Base-by-base conservation (phyloP, 1,140 invertebrate genomes). In the Leptinotarsa lineolata region DNA sequence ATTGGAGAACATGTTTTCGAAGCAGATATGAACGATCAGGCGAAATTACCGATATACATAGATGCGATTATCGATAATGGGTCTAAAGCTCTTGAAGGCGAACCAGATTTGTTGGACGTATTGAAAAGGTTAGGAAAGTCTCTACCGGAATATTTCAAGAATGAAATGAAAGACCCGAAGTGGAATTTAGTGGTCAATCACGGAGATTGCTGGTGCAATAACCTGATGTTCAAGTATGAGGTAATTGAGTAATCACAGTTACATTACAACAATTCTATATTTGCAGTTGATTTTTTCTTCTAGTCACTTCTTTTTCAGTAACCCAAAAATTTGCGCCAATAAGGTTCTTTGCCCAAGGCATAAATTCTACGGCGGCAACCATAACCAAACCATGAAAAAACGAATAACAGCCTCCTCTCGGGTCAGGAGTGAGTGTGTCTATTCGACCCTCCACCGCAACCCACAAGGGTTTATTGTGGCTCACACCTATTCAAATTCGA, bases 181-280 rank as follows among this genome's bases (percentile, higher is more conserved):
- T 63, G 70, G 69, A 72, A 79, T 20, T 75, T 76, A 21, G 86
- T 87, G 0, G 77, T 88, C 12, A 82, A 84, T 66, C 87, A 88
- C 74, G 87, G 87, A 12, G 87, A 88, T 75, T 86, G 86, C 16
- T 88, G 87, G 87, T 84, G 85, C 5, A 88, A 88, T 73, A 88
- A 88, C 74, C 86, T 88, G 73, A 83, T 88, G 81, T 88, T 87
- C 78, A 86, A 86, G 81, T 88, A 88, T 76, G 75, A 84, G 69
- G 83, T 82, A 74, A 75, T 54, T 76, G 30, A 39, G 61, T 70
- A 60, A 18, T 59, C 22, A 39, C 30, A 39, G 30, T 39, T 39
- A 11, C 30, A 39, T 39, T 39, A 39, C 30, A 39, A 39, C 8
- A 2, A 39, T 39, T 39, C 30, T 39, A 61, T 59, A 64, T 73